Conservation (phyloP, 1,140 invertebrate species). For the Danaus plexippus region DNA sequence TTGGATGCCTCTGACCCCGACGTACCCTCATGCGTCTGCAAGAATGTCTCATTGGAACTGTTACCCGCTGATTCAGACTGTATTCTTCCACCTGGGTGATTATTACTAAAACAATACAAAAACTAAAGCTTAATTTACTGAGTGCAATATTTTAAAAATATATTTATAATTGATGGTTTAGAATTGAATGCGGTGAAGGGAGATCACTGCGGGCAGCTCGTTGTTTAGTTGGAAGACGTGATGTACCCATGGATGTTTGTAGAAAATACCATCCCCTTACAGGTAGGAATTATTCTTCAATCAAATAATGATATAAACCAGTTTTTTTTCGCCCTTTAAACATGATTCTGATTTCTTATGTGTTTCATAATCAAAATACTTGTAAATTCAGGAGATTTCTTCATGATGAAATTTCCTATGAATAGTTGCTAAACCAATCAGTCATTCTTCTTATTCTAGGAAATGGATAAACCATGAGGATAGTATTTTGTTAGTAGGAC, state of each 20-base stretch:
- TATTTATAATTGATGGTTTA: slow-evolving; percentile 19
- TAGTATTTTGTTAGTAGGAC: background rate
- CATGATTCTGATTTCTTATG: too few relatives aligned
- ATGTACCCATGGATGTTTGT: slow-evolving; percentile 62
- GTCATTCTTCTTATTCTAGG: too few relatives aligned
- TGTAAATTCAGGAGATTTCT: too few relatives aligned
- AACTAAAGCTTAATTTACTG: too few relatives aligned
- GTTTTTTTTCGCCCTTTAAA: background rate
- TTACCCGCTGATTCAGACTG: slow-evolving; percentile 57
- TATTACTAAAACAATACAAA: slow-evolving; percentile 4
- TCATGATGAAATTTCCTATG: too few relatives aligned
- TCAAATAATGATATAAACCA: too few relatives aligned
- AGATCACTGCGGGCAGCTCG: slow-evolving; percentile 50
- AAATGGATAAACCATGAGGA: background rate
- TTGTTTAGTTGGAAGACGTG: slow-evolving; percentile 49
- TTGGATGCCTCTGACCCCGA: slow-evolving; percentile 55
- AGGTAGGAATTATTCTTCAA: slow-evolving; percentile 28
- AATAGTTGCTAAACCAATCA: too few relatives aligned
- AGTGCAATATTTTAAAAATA: slow-evolving; percentile 1
- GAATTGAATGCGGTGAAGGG: slow-evolving; percentile 58
- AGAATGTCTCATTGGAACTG: slow-evolving; percentile 52
- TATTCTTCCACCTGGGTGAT: slow-evolving; percentile 54
- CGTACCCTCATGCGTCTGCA: slow-evolving; percentile 51
- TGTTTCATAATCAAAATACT: too few relatives aligned
- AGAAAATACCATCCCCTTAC: slow-evolving; percentile 61